A percentile compares a stretch with the other conserved stretches of the same genome.
These are phyloP conservation scores for Atlantisia rogersi DNA, from an alignment of 2,113 vertebrate species.

Conservation along the genomic window DNA sequence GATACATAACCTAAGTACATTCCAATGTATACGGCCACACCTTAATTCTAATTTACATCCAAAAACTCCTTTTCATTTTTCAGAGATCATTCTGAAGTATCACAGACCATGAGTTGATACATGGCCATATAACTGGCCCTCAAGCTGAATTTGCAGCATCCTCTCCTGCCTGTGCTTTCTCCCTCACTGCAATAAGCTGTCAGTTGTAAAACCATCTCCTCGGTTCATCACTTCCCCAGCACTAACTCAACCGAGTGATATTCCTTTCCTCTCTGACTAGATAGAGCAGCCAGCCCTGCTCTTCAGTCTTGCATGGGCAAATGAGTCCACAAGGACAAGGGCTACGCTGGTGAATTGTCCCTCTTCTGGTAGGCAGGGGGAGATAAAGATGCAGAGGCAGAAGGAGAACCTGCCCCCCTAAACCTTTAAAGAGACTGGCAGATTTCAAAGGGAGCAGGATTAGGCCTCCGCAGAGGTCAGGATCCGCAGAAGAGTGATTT, in stretches of 20 bases:
- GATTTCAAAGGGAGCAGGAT: neutral
- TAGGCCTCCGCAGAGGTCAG: neutral
- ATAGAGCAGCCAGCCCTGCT: neutral
- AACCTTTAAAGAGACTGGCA: neutral
- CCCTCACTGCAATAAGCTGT: neutral
- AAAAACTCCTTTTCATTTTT: neutral
- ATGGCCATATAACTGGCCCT: neutral
- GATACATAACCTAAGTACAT: neutral
- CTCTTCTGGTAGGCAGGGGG: neutral
- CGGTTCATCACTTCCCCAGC: neutral
- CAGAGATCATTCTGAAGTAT: neutral
- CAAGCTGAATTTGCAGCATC: neutral
- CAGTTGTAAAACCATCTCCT: neutral
- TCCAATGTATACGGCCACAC: neutral
- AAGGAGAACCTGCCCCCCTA: neutral
- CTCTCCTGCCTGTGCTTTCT: neutral
- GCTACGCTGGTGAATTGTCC: neutral
- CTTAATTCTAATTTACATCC: neutral
- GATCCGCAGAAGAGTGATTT: neutral
- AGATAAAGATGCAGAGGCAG: neutral
- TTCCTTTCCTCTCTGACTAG: neutral
- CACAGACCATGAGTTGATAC: neutral
- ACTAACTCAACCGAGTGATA: neutral
- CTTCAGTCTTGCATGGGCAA: neutral
- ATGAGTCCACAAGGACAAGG: neutral